A percentile compares a stretch with the other conserved stretches of the same genome.
phyloP scores from a whole-genome alignment of 2,113 vertebrate genomes.

The Vulpes lagopus region DNA sequence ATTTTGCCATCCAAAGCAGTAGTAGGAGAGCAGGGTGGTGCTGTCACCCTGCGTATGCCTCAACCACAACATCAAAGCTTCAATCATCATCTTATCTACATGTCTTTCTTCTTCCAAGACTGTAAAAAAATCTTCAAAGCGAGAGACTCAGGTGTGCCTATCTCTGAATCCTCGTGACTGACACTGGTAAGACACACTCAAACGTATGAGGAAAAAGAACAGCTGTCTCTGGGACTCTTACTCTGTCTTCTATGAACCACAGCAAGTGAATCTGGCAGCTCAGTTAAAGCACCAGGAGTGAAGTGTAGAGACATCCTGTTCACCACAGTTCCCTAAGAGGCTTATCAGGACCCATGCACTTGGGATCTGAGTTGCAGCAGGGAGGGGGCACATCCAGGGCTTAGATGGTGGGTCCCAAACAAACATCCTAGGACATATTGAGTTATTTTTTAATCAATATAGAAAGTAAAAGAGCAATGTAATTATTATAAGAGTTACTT shows the following conservation, averaged over 20 bases:
- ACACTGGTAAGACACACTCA: not conserved
- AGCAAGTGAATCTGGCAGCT: not conserved
- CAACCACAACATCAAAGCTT: not conserved
- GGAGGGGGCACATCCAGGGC: not conserved
- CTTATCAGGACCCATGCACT: not conserved
- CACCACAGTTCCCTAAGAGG: too few relatives aligned
- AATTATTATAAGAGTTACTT: not conserved
- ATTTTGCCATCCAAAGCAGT: not conserved
- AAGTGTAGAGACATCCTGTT: not conserved
- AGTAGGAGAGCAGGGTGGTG: too few relatives aligned
- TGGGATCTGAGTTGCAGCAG: not conserved
- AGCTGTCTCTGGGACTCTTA: not conserved
- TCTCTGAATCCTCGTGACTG: not conserved
- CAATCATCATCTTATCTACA: not conserved
- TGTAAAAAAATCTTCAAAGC: not conserved
- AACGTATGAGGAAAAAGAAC: not conserved
- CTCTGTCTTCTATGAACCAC: not conserved
- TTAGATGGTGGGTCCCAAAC: not conserved
- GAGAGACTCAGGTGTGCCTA: not conserved
- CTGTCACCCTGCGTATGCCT: accelerated
- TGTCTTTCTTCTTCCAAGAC: not conserved
- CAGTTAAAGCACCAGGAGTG: not conserved
- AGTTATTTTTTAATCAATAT: not conserved
- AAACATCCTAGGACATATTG: not conserved
- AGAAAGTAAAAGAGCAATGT: not conserved